phyloP scores from a whole-genome alignment of 2,888 invertebrate genomes.

The Brenthis daphne region DNA sequence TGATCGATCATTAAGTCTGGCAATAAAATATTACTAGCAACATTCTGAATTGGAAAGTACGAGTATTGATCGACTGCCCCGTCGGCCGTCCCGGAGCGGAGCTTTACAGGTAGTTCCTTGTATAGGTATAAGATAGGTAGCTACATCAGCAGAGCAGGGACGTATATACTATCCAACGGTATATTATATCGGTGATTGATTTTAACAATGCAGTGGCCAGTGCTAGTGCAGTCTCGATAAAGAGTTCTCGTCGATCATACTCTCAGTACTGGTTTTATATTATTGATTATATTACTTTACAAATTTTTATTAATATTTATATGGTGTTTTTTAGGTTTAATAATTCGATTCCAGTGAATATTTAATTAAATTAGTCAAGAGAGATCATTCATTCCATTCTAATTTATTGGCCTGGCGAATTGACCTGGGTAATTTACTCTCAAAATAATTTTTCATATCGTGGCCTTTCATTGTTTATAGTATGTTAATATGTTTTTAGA shows the following conservation, averaged over 20 bases:
- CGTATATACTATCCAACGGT: slow-evolving; percentile 8
- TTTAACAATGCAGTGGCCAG: slow-evolving; percentile 4
- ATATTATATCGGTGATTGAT: slow-evolving; percentile 7
- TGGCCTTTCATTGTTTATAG: slow-evolving; percentile 12
- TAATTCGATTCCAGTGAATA: slow-evolving; percentile 1
- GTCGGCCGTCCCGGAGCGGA: neutral
- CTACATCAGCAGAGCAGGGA: slow-evolving; percentile 1
- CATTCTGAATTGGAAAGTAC: neutral
- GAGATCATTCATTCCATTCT: neutral
- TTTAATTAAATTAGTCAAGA: slow-evolving; percentile 1
- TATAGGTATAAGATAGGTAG: neutral
- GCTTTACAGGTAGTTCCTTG: slow-evolving; percentile 2
- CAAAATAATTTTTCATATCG: slow-evolving; percentile 13
- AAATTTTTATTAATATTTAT: slow-evolving; percentile 1
- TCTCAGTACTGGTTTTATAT: neutral
- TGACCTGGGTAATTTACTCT: slow-evolving; percentile 13
- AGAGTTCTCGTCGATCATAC: neutral
- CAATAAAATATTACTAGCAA: slow-evolving; percentile 12
- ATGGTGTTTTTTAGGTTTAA: slow-evolving; percentile 11
- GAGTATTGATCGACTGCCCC: slow-evolving; percentile 5
- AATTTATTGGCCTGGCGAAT: slow-evolving; percentile 17
- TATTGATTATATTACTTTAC: neutral
- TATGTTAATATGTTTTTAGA: slow-evolving; percentile 10
- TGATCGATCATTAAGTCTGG: neutral
- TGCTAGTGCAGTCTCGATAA: slow-evolving; percentile 11